Conservation (phyloP, 2,797 vertebrate species). For the Glyptemys insculpta region DNA sequence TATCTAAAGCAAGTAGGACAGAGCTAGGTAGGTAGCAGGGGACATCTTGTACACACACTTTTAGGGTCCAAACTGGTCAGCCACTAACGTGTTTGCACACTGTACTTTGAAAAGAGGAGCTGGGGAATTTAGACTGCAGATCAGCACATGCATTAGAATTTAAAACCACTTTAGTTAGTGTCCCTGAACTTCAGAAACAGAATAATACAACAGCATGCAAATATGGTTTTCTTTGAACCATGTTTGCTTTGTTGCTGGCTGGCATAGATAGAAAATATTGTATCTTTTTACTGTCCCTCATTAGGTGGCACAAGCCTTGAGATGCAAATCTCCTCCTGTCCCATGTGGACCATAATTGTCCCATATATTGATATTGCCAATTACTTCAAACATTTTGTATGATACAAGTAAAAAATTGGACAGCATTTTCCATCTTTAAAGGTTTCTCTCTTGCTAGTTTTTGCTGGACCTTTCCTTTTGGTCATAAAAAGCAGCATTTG, state of each 20-base stretch:
- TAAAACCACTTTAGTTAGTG: neutral
- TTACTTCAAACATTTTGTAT: neutral
- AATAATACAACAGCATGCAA: neutral
- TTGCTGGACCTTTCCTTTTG: neutral
- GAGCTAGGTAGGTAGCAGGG: neutral
- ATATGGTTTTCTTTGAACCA: neutral
- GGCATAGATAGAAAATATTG: neutral
- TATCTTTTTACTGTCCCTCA: neutral
- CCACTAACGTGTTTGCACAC: neutral
- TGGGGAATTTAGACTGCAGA: neutral
- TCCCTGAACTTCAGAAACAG: neutral
- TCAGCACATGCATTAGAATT: neutral
- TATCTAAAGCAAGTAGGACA: neutral
- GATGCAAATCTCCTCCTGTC: neutral
- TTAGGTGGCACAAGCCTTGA: neutral
- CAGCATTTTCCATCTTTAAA: neutral
- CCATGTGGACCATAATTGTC: neutral
- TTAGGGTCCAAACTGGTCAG: neutral
- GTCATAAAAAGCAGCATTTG: neutral
- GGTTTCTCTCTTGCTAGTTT: fast-evolving
- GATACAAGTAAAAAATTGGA: neutral
- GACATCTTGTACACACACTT: neutral
- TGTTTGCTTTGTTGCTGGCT: neutral
- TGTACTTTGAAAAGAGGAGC: neutral
- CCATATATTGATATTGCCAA: neutral